Base-by-base conservation (phyloP, 2,797 vertebrate species). In the Anisognathus igniventris region DNA sequence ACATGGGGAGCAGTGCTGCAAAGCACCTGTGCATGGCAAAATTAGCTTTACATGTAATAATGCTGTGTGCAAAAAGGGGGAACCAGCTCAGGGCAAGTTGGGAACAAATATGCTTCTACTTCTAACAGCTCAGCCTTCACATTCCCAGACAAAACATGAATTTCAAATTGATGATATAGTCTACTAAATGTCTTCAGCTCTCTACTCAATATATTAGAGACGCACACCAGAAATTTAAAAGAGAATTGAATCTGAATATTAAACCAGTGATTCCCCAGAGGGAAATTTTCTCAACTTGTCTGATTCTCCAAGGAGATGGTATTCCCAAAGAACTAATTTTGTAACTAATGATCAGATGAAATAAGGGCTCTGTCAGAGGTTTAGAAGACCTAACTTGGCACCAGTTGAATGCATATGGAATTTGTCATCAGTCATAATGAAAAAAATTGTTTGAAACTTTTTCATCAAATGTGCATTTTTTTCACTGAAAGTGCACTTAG, bases 311-410 rank as follows among this genome's bases (percentile, higher is more conserved):
- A 86, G 89, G 93, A 95, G 75, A 40, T 3, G 1, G 25, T 92
- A 93, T 92, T 93, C 91, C 86, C 93, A 80, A 68, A 92, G 75
- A 94, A 72, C 54, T 75, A 67, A 93, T 96, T 85, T 78, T 94
- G 40, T 82, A 88, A 81, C 65, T 88, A 90, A 83, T 83, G 72
- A 91, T 92, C 68, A 88, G 47, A 92, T 35, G 14, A 92, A 87
- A 77, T 79, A 81, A 91, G 57, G 57, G 53, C 58, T 94, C 45
- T 92, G 31, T 58, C 9, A 12, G 64, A 50, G 35, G 24, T 83
- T 92, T 86, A 72, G 57, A 76, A 83, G 50, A 62, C 51, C 24
- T 54, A 48, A 77, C 61, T 76, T 66, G 72, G 81, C 65, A 77
- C 54, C 39, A 56, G 62, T 74, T 92, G 53, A 92, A 77, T 0